A percentile compares a stretch with the other conserved stretches of the same genome.
These are phyloP conservation scores for zebrafish (Danio rerio) DNA, from an alignment of 2,113 vertebrate genomes.

Conservation along the genomic window DNA sequence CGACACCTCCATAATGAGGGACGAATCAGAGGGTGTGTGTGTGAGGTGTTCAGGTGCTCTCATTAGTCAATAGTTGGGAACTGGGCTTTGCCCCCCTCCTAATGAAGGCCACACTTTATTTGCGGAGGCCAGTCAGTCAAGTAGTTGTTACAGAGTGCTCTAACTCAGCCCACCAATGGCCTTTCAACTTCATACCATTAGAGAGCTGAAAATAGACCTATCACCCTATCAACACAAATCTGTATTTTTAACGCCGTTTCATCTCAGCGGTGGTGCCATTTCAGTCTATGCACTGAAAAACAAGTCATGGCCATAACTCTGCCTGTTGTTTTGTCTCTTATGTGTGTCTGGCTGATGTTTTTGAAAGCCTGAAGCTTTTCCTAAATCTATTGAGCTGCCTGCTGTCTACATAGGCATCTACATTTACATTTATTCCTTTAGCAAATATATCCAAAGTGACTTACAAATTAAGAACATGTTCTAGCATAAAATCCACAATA, in stretches of 20 bases:
- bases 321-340: not conserved
- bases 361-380: not conserved
- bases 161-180: conserved; percentile 10
- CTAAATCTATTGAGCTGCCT: not conserved
- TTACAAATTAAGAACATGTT: not conserved
- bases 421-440: not conserved
- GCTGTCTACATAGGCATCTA: not conserved
- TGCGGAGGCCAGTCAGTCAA: conserved; percentile 20
- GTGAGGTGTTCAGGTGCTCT: conserved; percentile 45
- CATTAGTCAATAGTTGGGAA: conserved; percentile 48
- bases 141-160: not conserved
- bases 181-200: conserved; percentile 30
- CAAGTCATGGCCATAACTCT: not conserved
- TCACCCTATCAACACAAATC: not conserved
- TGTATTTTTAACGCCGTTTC: not conserved
- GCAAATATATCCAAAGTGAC: not conserved
- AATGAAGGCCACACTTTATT: conserved; percentile 34
- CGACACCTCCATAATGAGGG: conserved; percentile 59
- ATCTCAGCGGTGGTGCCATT: not conserved
- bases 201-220: conserved; percentile 9
- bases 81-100: not conserved
- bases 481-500: not conserved
- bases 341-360: not conserved
- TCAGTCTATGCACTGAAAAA: not conserved
- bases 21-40: conserved; percentile 44